Percentiles rank a stretch among this genome's conserved stretches.
These are phyloP conservation scores for Cryptocephalus moraei DNA, from an alignment of 2,888 invertebrate genomes.

Conservation along the genomic window DNA sequence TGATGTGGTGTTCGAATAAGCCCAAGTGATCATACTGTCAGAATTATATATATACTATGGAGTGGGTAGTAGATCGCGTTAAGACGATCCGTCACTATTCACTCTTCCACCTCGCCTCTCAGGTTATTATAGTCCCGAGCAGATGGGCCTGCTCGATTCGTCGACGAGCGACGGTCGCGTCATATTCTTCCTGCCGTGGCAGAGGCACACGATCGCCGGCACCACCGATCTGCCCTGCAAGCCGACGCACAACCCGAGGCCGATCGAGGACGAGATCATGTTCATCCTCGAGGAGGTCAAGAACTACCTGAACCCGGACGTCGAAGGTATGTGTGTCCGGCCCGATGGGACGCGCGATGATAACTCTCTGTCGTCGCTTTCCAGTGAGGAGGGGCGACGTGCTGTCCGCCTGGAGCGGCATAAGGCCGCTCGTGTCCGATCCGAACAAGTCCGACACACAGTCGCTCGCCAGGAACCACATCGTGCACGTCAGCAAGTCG, in stretches of 20 bases:
- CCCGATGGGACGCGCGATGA: too few species aligned
- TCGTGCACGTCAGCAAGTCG: constrained; percentile 86
- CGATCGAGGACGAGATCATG: constrained; percentile 95
- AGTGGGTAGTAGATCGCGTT: not conserved
- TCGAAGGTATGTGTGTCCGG: constrained; percentile 85
- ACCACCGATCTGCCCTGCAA: constrained; percentile 95
- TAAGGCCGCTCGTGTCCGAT: constrained; percentile 92
- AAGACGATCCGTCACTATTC: too few species aligned
- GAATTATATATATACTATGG: too few species aligned
- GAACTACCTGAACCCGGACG: constrained; percentile 90
- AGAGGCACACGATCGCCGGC: constrained; percentile 84
- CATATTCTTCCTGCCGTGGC: constrained; percentile 99
- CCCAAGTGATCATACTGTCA: too few species aligned
- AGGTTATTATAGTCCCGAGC: constrained; percentile 68
- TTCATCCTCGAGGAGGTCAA: constrained; percentile 96
- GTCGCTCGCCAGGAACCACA: constrained; percentile 95
- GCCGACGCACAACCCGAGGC: constrained; percentile 85
- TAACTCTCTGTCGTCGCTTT: too few species aligned
- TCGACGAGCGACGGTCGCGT: constrained; percentile 96
- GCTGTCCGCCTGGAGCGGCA: constrained; percentile 94
- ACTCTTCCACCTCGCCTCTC: constrained; percentile 3
- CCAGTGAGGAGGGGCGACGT: constrained; percentile 95
- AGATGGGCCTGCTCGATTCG: constrained; percentile 97
- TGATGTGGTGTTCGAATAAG: too few species aligned
- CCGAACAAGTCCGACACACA: constrained; percentile 97